Base-by-base conservation (phyloP, 2,797 vertebrate species). In the Pampus argenteus region DNA sequence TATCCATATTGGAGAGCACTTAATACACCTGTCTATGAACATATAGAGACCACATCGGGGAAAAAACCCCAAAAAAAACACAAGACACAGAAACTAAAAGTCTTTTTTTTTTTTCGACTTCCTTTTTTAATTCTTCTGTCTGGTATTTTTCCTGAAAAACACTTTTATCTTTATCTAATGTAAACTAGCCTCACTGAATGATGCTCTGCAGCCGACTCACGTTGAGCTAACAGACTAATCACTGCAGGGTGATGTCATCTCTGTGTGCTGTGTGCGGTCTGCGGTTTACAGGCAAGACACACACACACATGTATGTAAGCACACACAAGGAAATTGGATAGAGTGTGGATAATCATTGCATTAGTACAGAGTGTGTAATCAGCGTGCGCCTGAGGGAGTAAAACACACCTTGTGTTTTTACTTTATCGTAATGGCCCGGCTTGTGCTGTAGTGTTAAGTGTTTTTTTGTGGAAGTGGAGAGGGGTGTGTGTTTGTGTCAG, bases 181-280 rank as follows among this genome's bases (percentile, higher is more conserved):
- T 18, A 63, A 54, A 63, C 6, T 25, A 4, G 40, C 26, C 36
- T 62, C 5, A 6, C 42, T 56, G 58, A 63, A 13, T 29, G 75
- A 76, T 47, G 52, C 18, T 57, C 60, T 63, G 69, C 70, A 70
- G 80, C 73, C 78, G 71, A 83, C 81, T 76, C 76, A 77, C 58
- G 0, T 54, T 23, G 51, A 78, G 68, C 66, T 75, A 69, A 84
- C 71, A 64, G 66, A 58, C 84, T 86, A 78, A 90, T 90, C 86
- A 60, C 76, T 74, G 74, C 22, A 20, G 51, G 78, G 63, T 93
- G 91, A 94, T 84, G 86, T 94, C 85, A 92, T 88, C 66, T 38
- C 8, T 84, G 78, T 81, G 81, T 78, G 54, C 36, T 55, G 54
- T 47, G 66, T 76, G 86, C 60, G 60, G 72, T 78, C 78, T 86